Evolutionary conservation across 2,888 invertebrate genomes (phyloP), one percentile per base, ranked within the genome.

Genomic region (Pristionchus mayeri): DNA sequence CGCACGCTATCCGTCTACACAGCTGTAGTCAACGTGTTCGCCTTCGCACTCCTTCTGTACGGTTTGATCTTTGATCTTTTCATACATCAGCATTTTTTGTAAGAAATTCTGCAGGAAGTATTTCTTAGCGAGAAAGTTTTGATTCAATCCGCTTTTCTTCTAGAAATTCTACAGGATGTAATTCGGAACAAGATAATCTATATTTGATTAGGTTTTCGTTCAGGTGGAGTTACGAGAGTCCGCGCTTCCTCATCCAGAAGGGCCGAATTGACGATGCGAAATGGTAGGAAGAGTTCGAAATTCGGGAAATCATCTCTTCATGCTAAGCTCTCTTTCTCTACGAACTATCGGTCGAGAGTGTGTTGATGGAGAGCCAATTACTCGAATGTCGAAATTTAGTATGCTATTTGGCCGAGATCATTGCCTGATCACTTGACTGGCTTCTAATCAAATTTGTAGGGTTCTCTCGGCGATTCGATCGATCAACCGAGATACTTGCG

Each of bases 231-330:
- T 85, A 67, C 67, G 90, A 90, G 75, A 84, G 84, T 34, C 90
- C 90, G 6, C 87, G 88, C 13, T 90, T 86, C 83, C 76, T 88
- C 57, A 84, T 91, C 24, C 91, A 90, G 63, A 87, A 87, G 75
- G 90, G 91, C 18, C 86, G 86, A 52, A 84, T 91, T 11, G 88
- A 86, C 27, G 90, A 92, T 60, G 90, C 91, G n/a, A n/a, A n/a
- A n/a, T n/a, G n/a, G n/a, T n/a, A n/a, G n/a, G n/a, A n/a, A n/a
- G n/a, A n/a, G n/a, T n/a, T 13, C 86, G 84, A 30, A 71, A n/a
- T n/a, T n/a, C n/a, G n/a, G 71, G 71, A 40, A 71, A 40, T 7
- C 71, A 40, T 40, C 71, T 40, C 71, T 40, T n/a, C 13, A n/a
- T 54, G 16, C 54, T 54, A 9, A 21, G 21, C n/a, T n/a, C n/a